Percentiles rank a stretch among this genome's conserved stretches.
Conservation (phyloP, 2,888 invertebrate species). For the Netelia inedita region DNA sequence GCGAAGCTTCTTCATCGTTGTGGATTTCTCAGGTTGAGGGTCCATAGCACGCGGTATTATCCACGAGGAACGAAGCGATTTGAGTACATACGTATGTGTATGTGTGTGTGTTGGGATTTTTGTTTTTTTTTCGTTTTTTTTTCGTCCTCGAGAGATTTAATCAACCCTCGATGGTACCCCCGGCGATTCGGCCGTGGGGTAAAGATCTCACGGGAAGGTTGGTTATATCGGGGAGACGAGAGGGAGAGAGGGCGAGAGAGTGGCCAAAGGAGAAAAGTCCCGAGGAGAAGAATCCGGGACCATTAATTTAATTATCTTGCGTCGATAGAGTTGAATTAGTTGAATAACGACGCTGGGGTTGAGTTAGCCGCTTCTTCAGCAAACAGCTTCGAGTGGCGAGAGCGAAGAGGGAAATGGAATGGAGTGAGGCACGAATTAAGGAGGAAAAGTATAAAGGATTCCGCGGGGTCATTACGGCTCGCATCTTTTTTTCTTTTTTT, state of each 20-base stretch:
- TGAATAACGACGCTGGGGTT: constrained; percentile 53
- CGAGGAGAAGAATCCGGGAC: constrained; percentile 12
- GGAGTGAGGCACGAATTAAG: constrained; percentile 32
- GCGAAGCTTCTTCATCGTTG: not conserved
- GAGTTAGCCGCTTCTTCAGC: not conserved
- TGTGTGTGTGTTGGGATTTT: constrained; percentile 26
- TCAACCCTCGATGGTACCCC: constrained; percentile 50
- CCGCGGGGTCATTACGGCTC: not conserved
- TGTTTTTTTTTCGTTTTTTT: constrained; percentile 53
- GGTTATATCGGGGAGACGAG: not conserved
- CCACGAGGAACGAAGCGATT: constrained; percentile 4
- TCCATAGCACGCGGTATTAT: not conserved
- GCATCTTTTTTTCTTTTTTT: not conserved
- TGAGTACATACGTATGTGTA: too few relatives aligned
- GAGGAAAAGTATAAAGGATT: constrained; percentile 21
- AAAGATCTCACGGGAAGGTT: not conserved
- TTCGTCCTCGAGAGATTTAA: constrained; percentile 47
- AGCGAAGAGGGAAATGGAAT: not conserved
- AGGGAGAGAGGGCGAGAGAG: not conserved
- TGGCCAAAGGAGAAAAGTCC: not conserved
- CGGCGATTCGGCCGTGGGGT: constrained; percentile 16
- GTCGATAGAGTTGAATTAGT: constrained; percentile 60
- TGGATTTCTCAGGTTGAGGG: not conserved
- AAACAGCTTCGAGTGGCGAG: constrained; percentile 4
- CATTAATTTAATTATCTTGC: constrained; percentile 66